Evolutionary conservation across 2,888 invertebrate species (phyloP).

Genomic region (Oeneis ivallda): DNA sequence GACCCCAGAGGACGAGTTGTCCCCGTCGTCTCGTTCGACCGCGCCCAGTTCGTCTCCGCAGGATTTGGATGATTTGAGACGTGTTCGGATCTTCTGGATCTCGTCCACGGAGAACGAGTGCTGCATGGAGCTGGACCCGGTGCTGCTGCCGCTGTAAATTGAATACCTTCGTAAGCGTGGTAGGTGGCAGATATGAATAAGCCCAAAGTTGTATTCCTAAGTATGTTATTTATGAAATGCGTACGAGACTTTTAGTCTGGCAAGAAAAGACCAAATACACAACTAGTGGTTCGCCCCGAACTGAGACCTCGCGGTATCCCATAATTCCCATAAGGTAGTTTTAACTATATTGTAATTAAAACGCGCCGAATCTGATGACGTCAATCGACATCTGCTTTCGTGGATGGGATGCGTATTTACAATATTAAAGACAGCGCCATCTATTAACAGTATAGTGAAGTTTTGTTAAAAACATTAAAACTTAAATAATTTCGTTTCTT

Average conservation of each 20-base stretch:
- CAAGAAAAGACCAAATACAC: background rate
- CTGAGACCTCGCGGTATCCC: too few species aligned
- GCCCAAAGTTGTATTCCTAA: background rate
- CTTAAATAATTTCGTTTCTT: too few species aligned
- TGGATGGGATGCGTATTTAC: too few species aligned
- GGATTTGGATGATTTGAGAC: constrained; percentile 92
- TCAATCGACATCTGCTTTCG: too few species aligned
- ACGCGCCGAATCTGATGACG: too few species aligned
- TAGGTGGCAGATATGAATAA: background rate
- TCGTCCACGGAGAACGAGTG: constrained; percentile 94
- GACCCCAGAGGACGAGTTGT: constrained; percentile 94
- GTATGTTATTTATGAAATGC: background rate
- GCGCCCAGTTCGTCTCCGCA: constrained; percentile 90
- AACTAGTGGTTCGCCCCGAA: too few species aligned
- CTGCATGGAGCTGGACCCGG: constrained; percentile 88
- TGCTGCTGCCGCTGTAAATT: constrained; percentile 85
- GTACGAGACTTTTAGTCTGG: background rate
- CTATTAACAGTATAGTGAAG: too few species aligned
- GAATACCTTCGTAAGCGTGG: background rate
- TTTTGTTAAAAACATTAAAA: too few species aligned
- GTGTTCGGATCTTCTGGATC: constrained; percentile 92
- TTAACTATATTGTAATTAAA: too few species aligned
- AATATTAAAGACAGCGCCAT: too few species aligned
- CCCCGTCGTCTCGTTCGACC: constrained; percentile 87
- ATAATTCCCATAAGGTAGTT: too few species aligned